A percentile compares a stretch with the other conserved stretches of the same genome.
Conservation (phyloP, 2,888 invertebrate species). For the Idaea aversata region DNA sequence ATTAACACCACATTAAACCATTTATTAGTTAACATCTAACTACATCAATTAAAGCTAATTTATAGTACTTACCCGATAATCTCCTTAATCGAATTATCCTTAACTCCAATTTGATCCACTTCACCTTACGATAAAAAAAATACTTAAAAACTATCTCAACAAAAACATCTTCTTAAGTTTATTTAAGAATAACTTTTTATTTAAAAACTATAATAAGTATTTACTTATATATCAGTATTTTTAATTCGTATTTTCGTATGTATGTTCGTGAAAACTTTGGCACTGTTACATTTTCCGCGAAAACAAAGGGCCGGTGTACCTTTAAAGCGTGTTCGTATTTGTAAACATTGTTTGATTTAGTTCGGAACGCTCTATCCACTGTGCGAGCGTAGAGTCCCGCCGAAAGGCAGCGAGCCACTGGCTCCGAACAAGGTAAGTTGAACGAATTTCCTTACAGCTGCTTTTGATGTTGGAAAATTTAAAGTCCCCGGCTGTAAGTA, state of each 20-base stretch:
- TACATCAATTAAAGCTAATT: background rate
- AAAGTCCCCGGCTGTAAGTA: background rate
- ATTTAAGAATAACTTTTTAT: background rate
- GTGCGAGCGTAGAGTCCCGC: conserved; percentile 1
- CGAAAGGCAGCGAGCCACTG: background rate
- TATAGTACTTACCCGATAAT: background rate
- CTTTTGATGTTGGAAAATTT: background rate
- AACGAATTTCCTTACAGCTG: background rate
- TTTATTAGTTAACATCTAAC: background rate
- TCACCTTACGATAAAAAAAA: background rate
- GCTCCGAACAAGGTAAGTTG: background rate
- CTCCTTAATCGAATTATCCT: background rate
- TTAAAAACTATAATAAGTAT: too few species aligned
- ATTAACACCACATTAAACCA: background rate
- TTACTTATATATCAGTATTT: too few species aligned
- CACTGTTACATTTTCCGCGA: conserved; percentile 33
- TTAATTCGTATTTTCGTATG: too few species aligned
- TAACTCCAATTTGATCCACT: background rate
- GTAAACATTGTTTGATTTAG: conserved; percentile 30
- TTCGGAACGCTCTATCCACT: conserved; percentile 15
- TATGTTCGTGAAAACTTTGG: background rate
- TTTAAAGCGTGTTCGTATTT: conserved; percentile 34
- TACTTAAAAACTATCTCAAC: background rate
- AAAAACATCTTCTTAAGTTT: background rate
- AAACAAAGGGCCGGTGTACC: conserved; percentile 30